phyloP scores from a whole-genome alignment of 2,113 vertebrate genomes.

The Semicossyphus pulcher region DNA sequence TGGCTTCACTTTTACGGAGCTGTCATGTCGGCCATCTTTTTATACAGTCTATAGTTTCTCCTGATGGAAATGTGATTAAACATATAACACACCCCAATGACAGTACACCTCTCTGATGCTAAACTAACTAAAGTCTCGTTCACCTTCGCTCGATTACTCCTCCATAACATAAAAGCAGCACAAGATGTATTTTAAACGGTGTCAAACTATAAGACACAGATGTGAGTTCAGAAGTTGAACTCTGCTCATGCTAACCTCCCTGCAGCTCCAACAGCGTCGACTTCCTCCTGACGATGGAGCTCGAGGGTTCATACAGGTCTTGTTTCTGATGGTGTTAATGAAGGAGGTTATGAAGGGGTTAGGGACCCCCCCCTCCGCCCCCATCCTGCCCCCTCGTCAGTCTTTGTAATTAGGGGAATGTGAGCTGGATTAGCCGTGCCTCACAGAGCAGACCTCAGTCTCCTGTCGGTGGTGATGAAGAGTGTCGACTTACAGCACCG shows the following conservation, averaged over 20 bases:
- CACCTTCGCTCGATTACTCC: too few relatives aligned
- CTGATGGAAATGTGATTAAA: too few relatives aligned
- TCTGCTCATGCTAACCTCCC: too few relatives aligned
- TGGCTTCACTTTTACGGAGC: too few relatives aligned
- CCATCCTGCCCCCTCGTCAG: background rate
- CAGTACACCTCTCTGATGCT: too few relatives aligned
- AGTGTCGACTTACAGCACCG: conserved; percentile 54
- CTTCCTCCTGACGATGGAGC: conserved; percentile 10
- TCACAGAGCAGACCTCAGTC: conserved; percentile 14
- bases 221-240: background rate
- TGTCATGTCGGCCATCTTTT: too few relatives aligned
- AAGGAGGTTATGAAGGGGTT: background rate
- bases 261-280: background rate
- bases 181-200: background rate
- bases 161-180: too few relatives aligned
- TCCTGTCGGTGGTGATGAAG: conserved; percentile 17
- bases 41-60: too few relatives aligned
- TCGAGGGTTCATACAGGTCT: background rate
- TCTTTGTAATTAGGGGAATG: conserved; percentile 65
- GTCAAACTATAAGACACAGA: too few relatives aligned
- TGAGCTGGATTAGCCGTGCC: conserved; percentile 65
- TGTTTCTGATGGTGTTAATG: conserved; percentile 19
- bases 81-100: too few relatives aligned
- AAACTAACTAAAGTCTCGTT: background rate
- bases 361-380: background rate